Evolutionary conservation across 2,797 vertebrate genomes (phyloP).

Genomic region (Tamandua tetradactyla): DNA sequence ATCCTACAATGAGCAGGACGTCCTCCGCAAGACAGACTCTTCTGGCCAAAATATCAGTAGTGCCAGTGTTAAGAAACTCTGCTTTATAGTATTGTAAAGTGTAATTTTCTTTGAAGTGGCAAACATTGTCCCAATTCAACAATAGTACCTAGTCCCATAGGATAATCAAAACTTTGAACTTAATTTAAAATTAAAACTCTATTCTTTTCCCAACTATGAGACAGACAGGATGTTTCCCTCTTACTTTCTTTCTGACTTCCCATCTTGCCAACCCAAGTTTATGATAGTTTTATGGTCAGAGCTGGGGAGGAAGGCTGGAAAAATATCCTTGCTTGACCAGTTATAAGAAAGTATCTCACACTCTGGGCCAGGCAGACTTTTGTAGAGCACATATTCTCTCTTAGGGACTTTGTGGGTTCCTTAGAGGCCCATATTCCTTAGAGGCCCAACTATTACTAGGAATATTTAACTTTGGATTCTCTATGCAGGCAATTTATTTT

Average conservation of each 20-base stretch:
- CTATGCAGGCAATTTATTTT: neutral
- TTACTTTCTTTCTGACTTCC: neutral
- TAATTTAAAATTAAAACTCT: constrained; percentile 7
- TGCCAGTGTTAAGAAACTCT: neutral
- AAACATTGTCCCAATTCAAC: neutral
- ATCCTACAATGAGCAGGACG: neutral
- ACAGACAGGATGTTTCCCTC: neutral
- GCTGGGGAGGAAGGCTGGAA: neutral
- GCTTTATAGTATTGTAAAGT: neutral
- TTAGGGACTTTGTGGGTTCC: neutral
- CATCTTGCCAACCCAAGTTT: neutral
- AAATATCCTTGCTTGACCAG: neutral
- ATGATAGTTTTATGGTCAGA: neutral
- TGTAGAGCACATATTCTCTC: neutral
- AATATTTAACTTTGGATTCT: neutral
- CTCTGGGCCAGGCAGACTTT: neutral
- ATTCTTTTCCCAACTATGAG: neutral
- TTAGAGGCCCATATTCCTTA: constrained; percentile 17
- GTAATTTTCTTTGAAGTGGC: neutral
- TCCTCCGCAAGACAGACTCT: neutral
- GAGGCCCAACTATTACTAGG: neutral
- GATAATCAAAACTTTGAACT: neutral
- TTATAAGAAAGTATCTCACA: neutral
- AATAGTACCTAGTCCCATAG: neutral
- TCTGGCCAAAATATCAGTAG: neutral